Evolutionary conservation across 2,888 invertebrate species (phyloP).

Genomic region (Megalurothrips usitatus): DNA sequence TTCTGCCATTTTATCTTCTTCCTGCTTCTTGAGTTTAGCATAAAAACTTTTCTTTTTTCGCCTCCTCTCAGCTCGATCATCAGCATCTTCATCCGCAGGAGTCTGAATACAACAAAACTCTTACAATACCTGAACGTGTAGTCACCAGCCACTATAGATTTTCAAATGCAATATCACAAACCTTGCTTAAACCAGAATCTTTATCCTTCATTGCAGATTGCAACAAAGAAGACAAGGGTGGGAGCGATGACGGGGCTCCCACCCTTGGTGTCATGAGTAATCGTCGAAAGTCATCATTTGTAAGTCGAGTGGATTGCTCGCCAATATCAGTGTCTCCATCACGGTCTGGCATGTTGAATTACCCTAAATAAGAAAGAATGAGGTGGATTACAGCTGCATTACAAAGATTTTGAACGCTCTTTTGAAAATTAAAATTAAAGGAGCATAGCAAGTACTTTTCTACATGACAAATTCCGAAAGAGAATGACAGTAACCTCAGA

Average conservation of each 20-base stretch:
- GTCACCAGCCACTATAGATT: not conserved
- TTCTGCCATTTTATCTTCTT: constrained; percentile 91
- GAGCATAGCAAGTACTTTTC: not conserved
- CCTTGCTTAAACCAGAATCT: not conserved
- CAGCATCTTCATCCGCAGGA: constrained; percentile 45
- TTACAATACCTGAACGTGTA: not conserved
- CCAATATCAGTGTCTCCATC: constrained; percentile 46
- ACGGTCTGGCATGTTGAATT: not conserved
- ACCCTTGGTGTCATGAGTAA: constrained; percentile 90
- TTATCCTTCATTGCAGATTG: constrained; percentile 9
- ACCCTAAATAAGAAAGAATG: not conserved
- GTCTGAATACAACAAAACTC: constrained; percentile 11
- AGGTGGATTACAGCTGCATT: not conserved
- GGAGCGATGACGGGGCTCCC: constrained; percentile 53
- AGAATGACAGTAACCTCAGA: not conserved
- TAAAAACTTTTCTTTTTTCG: constrained; percentile 93
- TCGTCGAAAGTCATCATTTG: constrained; percentile 96
- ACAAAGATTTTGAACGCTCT: not conserved
- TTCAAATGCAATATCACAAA: not conserved
- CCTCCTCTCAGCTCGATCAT: constrained; percentile 76
- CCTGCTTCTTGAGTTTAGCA: constrained; percentile 88
- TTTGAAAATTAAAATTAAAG: not conserved
- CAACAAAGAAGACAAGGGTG: constrained; percentile 39
- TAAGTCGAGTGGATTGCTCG: constrained; percentile 70
- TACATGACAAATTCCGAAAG: not conserved